These are phyloP conservation scores for Acanthosoma haemorrhoidale DNA, from an alignment of 2,888 invertebrate genomes.

Conservation along the genomic window DNA sequence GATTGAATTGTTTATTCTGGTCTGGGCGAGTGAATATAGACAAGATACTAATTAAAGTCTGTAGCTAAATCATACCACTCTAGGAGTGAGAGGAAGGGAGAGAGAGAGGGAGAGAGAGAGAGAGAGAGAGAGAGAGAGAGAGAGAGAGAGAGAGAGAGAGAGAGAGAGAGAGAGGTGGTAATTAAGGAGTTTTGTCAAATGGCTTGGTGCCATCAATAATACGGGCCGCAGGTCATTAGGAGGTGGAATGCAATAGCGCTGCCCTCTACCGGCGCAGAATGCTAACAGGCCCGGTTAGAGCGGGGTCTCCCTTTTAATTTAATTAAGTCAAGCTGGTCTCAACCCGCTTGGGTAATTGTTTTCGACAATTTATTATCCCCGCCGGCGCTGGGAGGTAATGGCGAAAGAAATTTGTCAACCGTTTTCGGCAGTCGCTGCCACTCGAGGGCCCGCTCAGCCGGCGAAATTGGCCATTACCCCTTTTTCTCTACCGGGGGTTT, in stretches of 20 bases:
- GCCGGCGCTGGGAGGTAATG: too few relatives aligned
- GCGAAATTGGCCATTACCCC: too few relatives aligned
- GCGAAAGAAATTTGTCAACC: conserved; percentile 10
- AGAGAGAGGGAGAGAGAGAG: conserved; percentile 3
- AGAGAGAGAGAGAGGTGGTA: neutral
- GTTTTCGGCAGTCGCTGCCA: too few relatives aligned
- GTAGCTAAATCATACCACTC: too few relatives aligned
- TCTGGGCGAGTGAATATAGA: too few relatives aligned
- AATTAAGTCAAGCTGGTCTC: conserved; percentile 13
- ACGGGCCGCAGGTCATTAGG: conserved; percentile 20
- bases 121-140: neutral
- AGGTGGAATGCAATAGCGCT: conserved; percentile 23
- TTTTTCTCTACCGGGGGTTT: too few relatives aligned
- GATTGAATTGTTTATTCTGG: too few relatives aligned
- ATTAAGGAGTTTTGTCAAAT: conserved; percentile 25
- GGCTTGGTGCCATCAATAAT: conserved; percentile 24
- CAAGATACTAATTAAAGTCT: too few relatives aligned
- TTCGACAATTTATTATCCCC: conserved; percentile 26
- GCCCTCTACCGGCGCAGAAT: conserved; percentile 2
- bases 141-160: neutral
- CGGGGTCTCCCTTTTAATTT: conserved; percentile 29
- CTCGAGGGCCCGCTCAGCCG: too few relatives aligned
- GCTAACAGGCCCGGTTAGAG: conserved; percentile 15
- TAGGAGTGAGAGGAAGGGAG: conserved; percentile 16
- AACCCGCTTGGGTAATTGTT: conserved; percentile 13